Evolutionary conservation across 2,797 vertebrate species (phyloP).

Genomic region (Acanthopagrus latus): DNA sequence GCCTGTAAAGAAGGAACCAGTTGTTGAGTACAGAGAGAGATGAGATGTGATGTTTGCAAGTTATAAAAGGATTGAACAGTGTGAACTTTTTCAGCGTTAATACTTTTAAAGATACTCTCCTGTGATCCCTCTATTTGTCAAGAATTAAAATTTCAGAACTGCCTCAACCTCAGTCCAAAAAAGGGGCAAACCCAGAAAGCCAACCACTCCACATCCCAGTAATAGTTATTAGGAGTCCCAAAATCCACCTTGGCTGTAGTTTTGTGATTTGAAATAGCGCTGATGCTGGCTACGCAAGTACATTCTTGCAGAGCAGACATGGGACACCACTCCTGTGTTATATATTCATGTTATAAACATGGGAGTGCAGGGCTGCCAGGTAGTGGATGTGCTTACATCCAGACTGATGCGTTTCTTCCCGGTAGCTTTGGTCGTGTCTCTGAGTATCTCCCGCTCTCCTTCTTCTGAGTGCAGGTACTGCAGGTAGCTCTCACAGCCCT

Average conservation of each 20-base stretch:
- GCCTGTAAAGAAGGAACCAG: no score
- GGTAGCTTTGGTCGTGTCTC: slow-evolving; percentile 74
- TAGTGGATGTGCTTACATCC: slow-evolving; percentile 73
- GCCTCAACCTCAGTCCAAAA: neutral
- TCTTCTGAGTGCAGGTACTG: slow-evolving; percentile 81
- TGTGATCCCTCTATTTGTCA: no score
- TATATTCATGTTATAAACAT: no score
- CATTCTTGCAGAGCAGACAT: neutral
- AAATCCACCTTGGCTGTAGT: neutral
- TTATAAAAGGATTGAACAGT: no score
- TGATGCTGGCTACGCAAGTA: neutral
- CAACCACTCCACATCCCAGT: neutral
- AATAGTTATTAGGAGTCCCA: neutral
- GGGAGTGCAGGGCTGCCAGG: neutral
- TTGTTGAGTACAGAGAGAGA: no score
- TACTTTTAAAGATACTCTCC: no score
- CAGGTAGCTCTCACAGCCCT: slow-evolving; percentile 84
- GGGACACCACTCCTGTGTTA: no score
- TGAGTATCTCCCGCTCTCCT: slow-evolving; percentile 73
- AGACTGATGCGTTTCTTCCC: slow-evolving; percentile 86
- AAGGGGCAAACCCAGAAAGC: neutral
- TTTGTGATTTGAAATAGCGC: neutral
- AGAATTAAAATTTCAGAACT: no score
- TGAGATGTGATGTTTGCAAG: no score
- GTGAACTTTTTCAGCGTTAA: no score